Evolutionary conservation across 2,797 vertebrate genomes (phyloP), one percentile per base, ranked within the genome.

Genomic region (Loris lydekkerianus): DNA sequence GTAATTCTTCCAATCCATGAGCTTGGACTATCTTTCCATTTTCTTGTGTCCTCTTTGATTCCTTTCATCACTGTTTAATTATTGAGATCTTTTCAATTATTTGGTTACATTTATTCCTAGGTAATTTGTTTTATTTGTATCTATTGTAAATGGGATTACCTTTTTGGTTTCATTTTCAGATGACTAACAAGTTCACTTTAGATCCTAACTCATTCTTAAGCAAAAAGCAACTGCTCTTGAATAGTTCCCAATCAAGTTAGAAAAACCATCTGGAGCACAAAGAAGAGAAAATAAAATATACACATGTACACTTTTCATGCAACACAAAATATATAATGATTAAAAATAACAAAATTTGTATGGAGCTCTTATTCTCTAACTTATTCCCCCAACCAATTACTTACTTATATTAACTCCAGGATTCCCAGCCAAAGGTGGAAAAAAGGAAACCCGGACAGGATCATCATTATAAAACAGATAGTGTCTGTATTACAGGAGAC

Each of bases 151-250:
- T 67, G 65, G 15, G 65, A 67, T 67, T 67, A n/a, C 65, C n/a
- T 67, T 67, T 15, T 67, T 67, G 15, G 15, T 67, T 67, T 67
- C 65, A n/a, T 67, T 67, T 67, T 67, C 65, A 67, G 65, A 67
- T n/a, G 34, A 34, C 34, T 69, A 94, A 94, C 67, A 89, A 85
- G n/a, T 77, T 81, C 53, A 82, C 56, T 58, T 93, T 86, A 86
- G 76, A 96, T 83, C 17, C n/a, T 40, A 83, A 78, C n/a, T 78
- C 70, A 91, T 91, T 78, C 82, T 86, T 78, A 87, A 95, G 40
- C 11, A 92, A 89, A 56, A 93, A 86, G 14, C 13, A 93, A 93
- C 7, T 72, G 7, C 11, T 61, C 63, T 27, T 76, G 17, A 91
- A 89, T 25, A 76, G 84, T 82, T 95, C 75, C 69, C 80, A 81